phyloP scores from a whole-genome alignment of 2,797 vertebrate species.

The Myotis daubentonii region DNA sequence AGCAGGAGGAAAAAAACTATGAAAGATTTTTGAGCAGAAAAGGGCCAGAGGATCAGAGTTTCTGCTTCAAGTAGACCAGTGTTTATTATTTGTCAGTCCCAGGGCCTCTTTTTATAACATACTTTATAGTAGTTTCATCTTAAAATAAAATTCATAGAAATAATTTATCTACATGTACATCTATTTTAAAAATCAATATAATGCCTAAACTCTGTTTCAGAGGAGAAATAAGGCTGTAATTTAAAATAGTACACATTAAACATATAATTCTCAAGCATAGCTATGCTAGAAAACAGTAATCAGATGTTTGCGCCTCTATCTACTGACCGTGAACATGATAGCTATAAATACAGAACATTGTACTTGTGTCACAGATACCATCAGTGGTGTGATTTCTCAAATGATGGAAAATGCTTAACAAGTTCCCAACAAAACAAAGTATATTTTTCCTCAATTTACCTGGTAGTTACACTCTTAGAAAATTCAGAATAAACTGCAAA shows the following conservation, averaged over 20 bases:
- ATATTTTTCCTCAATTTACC: neutral
- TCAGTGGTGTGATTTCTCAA: neutral
- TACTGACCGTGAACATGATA: neutral
- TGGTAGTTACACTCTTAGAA: neutral
- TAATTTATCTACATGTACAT: neutral
- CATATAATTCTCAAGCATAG: neutral
- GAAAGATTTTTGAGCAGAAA: neutral
- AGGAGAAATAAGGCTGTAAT: neutral
- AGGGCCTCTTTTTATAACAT: neutral
- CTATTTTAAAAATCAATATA: neutral
- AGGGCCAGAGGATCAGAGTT: neutral
- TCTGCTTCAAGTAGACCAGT: neutral
- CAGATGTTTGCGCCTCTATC: neutral
- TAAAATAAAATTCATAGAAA: conserved; percentile 49
- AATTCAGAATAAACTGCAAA: neutral
- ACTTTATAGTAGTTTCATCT: neutral
- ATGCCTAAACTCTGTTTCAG: neutral
- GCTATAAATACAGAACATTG: neutral
- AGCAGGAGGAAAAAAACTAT: neutral
- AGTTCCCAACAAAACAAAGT: neutral
- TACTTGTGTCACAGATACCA: neutral
- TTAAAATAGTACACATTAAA: neutral
- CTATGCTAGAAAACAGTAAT: neutral
- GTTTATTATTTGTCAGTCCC: conserved; percentile 15
- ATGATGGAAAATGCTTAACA: neutral